Conservation (phyloP, 2,113 vertebrate species). For the Hemicordylus capensis region DNA sequence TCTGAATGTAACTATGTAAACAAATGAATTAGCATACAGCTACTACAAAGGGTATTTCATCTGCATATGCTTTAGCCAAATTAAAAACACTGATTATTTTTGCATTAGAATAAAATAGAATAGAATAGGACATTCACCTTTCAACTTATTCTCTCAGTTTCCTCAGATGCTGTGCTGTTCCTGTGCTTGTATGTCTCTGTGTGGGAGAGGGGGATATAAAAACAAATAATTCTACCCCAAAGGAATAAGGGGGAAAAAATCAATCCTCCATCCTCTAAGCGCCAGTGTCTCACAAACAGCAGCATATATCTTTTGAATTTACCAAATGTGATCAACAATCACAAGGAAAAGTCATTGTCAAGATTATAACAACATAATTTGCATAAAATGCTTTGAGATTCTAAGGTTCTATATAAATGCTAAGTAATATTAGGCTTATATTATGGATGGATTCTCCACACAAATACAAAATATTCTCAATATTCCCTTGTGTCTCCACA, state of each 20-base stretch:
- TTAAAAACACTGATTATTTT: background rate
- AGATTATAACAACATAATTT: background rate
- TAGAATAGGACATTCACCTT: no score
- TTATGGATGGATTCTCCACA: no score
- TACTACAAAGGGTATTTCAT: background rate
- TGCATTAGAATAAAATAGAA: background rate
- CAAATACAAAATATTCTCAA: background rate
- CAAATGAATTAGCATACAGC: background rate
- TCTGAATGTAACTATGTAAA: background rate
- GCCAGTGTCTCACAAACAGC: no score
- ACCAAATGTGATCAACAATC: no score
- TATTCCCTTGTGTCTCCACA: background rate
- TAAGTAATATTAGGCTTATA: no score
- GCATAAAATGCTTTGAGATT: background rate
- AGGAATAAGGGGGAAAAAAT: no score
- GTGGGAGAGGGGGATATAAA: no score
- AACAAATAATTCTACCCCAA: no score
- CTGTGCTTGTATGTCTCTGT: no score
- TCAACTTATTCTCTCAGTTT: no score
- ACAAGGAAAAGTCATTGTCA: background rate
- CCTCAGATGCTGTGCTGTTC: background rate
- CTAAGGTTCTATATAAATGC: background rate
- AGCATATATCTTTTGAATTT: no score
- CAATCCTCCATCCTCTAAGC: no score
- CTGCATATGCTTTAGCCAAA: background rate